Evolutionary conservation across 2,888 invertebrate genomes (phyloP).

Genomic region (Tetragonula carbonaria): DNA sequence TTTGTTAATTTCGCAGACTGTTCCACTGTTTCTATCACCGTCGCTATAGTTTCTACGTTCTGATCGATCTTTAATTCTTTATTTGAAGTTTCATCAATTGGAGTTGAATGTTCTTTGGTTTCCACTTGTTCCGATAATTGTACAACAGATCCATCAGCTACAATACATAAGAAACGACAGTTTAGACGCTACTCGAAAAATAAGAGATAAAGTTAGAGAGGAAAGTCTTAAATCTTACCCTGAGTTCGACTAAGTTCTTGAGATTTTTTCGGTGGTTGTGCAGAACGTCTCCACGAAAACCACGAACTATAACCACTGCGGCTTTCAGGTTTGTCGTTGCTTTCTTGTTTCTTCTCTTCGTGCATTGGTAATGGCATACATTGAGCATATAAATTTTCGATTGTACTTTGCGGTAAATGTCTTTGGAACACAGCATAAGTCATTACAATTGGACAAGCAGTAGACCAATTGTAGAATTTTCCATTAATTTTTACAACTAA

Average conservation of each 20-base stretch:
- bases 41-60: slow-evolving; percentile 32
- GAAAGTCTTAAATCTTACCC: slow-evolving; percentile 57
- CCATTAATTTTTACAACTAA: slow-evolving; percentile 94
- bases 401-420: slow-evolving; percentile 88
- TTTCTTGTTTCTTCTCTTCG: slow-evolving; percentile 76
- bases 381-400: slow-evolving; percentile 78
- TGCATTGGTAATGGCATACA: slow-evolving; percentile 76
- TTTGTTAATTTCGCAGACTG: slow-evolving; percentile 67
- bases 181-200: not conserved
- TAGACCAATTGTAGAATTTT: slow-evolving; percentile 95
- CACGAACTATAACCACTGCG: slow-evolving; percentile 85
- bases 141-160: slow-evolving; percentile 68
- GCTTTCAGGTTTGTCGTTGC: slow-evolving; percentile 70
- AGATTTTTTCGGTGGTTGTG: slow-evolving; percentile 78
- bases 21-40: slow-evolving; percentile 49
- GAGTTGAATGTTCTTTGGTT: slow-evolving; percentile 54
- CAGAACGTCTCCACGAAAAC: slow-evolving; percentile 85
- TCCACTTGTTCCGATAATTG: slow-evolving; percentile 68
- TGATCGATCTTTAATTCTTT: slow-evolving; percentile 70
- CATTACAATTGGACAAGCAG: slow-evolving; percentile 95
- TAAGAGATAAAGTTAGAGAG: not conserved
- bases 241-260: slow-evolving; percentile 65
- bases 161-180: slow-evolving; percentile 16
- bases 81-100: slow-evolving; percentile 51
- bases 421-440: slow-evolving; percentile 94